Conservation (phyloP, 2,888 invertebrate genomes). For the Horisme vitalbata region DNA sequence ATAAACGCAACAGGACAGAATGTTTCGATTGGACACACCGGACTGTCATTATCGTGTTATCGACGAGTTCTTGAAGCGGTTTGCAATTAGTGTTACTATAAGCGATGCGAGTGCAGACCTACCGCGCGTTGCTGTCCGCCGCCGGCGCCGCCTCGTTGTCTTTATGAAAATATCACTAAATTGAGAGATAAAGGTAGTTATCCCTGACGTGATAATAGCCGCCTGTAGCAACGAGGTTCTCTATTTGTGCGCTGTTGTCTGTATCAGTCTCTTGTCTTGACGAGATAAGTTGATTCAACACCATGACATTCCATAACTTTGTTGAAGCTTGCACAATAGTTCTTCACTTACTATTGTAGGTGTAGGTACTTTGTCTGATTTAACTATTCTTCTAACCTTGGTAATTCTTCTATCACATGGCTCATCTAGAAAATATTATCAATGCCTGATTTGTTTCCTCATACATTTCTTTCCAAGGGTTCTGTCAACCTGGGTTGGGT, state of each 20-base stretch:
- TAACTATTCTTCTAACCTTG: background rate
- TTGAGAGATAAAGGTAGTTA: conserved; percentile 73
- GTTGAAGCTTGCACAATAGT: background rate
- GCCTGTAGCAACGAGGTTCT: conserved; percentile 52
- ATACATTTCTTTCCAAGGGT: background rate
- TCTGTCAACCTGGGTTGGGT: background rate
- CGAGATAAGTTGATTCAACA: conserved; percentile 11
- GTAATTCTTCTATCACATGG: no score
- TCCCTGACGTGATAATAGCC: conserved; percentile 67
- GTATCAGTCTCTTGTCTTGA: conserved; percentile 10
- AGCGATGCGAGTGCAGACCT: conserved; percentile 57
- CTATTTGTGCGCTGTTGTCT: conserved; percentile 59
- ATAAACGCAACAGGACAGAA: conserved; percentile 27
- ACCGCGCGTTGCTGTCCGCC: conserved; percentile 46
- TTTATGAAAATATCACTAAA: conserved; percentile 76
- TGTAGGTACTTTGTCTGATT: background rate
- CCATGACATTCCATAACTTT: conserved; percentile 1
- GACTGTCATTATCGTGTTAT: conserved; percentile 71
- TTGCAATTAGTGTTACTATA: conserved; percentile 68
- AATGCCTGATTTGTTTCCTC: no score
- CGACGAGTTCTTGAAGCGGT: conserved; percentile 72
- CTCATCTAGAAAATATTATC: no score
- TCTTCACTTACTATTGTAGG: background rate
- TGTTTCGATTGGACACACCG: conserved; percentile 52
- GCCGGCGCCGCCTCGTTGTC: conserved; percentile 51